Conservation (phyloP, 2,888 invertebrate species). For the Hemithea aestivaria region DNA sequence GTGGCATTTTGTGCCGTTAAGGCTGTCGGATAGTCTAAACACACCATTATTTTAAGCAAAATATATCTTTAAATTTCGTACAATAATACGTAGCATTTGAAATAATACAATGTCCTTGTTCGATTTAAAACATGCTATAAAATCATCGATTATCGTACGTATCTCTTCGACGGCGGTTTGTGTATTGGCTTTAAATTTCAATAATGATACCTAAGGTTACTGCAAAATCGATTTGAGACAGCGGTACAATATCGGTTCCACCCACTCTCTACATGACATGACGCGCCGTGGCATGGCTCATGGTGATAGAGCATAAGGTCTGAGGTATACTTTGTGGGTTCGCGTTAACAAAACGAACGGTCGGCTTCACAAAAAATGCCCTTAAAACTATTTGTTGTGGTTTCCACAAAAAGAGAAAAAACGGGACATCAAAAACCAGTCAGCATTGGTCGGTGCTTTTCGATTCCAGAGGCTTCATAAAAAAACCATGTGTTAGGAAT, state of each 20-base stretch:
- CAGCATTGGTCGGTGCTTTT: constrained; percentile 75
- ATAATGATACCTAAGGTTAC: constrained; percentile 22
- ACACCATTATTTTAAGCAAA: constrained; percentile 36
- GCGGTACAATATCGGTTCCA: constrained; percentile 18
- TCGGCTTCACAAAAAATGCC: constrained; percentile 64
- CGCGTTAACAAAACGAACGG: constrained; percentile 64
- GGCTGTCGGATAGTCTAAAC: constrained; percentile 38
- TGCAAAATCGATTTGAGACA: constrained; percentile 16
- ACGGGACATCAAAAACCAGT: constrained; percentile 70
- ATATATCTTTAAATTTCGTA: constrained; percentile 37
- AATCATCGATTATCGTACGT: constrained; percentile 31
- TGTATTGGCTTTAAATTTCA: constrained; percentile 22
- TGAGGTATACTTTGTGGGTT: constrained; percentile 39
- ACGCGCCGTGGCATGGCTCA: constrained; percentile 9
- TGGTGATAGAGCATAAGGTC: constrained; percentile 22
- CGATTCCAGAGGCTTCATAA: constrained; percentile 66
- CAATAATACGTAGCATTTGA: constrained; percentile 36
- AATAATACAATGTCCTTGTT: constrained; percentile 37
- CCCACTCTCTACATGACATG: constrained; percentile 12
- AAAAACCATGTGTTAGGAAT: constrained; percentile 78
- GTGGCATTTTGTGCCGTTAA: constrained; percentile 39
- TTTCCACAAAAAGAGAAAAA: constrained; percentile 70
- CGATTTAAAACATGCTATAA: constrained; percentile 35
- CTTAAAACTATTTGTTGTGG: constrained; percentile 75
- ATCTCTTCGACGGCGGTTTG: constrained; percentile 22